Base-by-base conservation (phyloP, 1,140 invertebrate species). In the Theocolax elegans region DNA sequence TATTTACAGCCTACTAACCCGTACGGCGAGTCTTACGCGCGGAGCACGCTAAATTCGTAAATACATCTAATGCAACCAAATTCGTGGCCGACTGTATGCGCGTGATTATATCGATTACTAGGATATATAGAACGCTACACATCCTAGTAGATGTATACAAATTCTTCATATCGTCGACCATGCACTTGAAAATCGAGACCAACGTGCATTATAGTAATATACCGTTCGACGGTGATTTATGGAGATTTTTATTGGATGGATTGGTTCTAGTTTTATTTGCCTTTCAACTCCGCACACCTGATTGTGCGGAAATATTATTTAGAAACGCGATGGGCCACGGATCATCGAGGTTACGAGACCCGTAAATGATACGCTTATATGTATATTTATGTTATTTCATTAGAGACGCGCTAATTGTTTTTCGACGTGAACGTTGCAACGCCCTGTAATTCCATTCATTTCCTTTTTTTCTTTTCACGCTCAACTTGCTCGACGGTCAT, bases 211-310 rank as follows among this genome's bases (percentile, higher is more conserved):
- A n/a, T n/a, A n/a, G n/a, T n/a, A n/a, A n/a, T n/a, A n/a, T n/a
- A n/a, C n/a, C n/a, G n/a, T n/a, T n/a, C n/a, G n/a, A 35, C 1
- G 17, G 12, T 67, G 54, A 67, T 67, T 67, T 59, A 67, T 67
- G 42, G 42, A 48, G 53, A 67, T 60, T 68, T 68, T 60, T 60
- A 68, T 68, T 68, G 56, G 56, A 53, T 21, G 21, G 56, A 68
- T 68, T 35, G 44, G 35, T 35, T 46, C 25, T 17, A 48, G 51
- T 49, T 67, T 67, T 59, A 67, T 67, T 58, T 23, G 56, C n/a
- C 15, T n/a, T n/a, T 56, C 31, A 23, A 31, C 59, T 59, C 29
- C 27, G 44, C 23, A 19, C 25, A 13, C 6, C 17, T 27, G 19
- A 59, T 59, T 40, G 40, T 2, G 31, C 35, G 46, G 46, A 60